Base-by-base conservation (phyloP, 2,797 vertebrate species). In the Phylloscopus collybita region DNA sequence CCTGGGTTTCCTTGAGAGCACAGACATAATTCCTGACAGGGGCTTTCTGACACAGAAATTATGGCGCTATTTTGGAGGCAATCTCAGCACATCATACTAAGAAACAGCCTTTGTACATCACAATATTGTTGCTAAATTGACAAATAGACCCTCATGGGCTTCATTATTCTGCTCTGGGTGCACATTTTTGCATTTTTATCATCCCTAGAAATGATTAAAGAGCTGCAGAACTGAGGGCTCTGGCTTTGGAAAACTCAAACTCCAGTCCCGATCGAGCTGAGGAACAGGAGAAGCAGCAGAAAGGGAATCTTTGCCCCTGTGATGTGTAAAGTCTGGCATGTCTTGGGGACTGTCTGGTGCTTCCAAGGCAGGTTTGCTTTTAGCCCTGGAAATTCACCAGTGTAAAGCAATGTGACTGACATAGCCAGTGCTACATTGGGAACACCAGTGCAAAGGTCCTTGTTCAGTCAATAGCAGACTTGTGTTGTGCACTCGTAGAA, bases 71-170 rank as follows among this genome's bases (percentile, higher is more conserved):
- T 93, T 94, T 67, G 85, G 86, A 96, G 64, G 78, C 86, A 93
- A 80, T 90, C 76, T 83, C 79, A 67, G 89, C 81, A 61, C 80
- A 90, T 90, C 85, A 91, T 66, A 23, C 61, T 42, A 53, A 80
- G 76, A 80, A 96, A 65, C 59, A 79, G 84, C 79, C 89, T 88
- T 87, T 89, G 87, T 67, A 72, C 71, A 90, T 95, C 91, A 92
- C 86, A 82, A 60, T 78, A 83, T 92, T 74, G 6, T 81, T 83
- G 65, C 66, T 91, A 80, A 95, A 95, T 82, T 95, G 93, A 86
- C 89, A 92, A 90, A 94, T 18, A 92, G 93, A 80, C 60, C 85
- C 95, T 93, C 64, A 3, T 29, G 90, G 90, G 89, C 59, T 92
- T 69, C 78, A 67, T 78, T 88, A 69, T 67, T 70, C 88, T 62